These are phyloP conservation scores for Hesperia comma DNA, from an alignment of 2,888 invertebrate genomes.

Conservation along the genomic window DNA sequence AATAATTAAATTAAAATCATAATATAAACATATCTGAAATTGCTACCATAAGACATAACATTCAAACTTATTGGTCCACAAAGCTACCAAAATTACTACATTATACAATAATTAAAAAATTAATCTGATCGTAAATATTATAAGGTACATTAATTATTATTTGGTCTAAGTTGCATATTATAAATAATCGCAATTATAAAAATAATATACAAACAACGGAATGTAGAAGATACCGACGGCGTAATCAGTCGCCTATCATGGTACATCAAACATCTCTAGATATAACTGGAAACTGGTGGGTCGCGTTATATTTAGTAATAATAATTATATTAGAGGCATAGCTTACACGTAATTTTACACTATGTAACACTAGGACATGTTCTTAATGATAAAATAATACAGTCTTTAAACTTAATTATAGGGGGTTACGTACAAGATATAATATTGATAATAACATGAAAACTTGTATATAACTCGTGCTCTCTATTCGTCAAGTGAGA, in stretches of 20 bases:
- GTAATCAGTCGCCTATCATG: constrained; percentile 68
- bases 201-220: constrained; percentile 81
- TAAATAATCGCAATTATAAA: constrained; percentile 79
- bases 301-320: constrained; percentile 71
- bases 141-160: constrained; percentile 84
- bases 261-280: constrained; percentile 78
- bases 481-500: constrained; percentile 80
- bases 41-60: constrained; percentile 73
- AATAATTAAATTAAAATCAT: constrained; percentile 69
- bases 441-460: constrained; percentile 64
- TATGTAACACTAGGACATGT: constrained; percentile 78
- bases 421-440: constrained; percentile 76
- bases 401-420: constrained; percentile 82
- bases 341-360: constrained; percentile 78
- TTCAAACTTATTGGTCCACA: constrained; percentile 81
- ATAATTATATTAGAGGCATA: constrained; percentile 65
- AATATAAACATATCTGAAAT: constrained; percentile 78
- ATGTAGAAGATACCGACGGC: constrained; percentile 79
- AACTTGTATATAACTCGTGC: constrained; percentile 76
- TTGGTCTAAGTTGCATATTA: constrained; percentile 83
- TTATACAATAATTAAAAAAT: constrained; percentile 68
- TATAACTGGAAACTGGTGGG: constrained; percentile 83
- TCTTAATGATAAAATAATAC: constrained; percentile 78
- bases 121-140: constrained; percentile 75
- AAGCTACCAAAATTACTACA: constrained; percentile 78